Percentiles rank a stretch among this genome's conserved stretches.
phyloP scores from a whole-genome alignment of 2,113 vertebrate genomes.

The Odontophorus gujanensis region DNA sequence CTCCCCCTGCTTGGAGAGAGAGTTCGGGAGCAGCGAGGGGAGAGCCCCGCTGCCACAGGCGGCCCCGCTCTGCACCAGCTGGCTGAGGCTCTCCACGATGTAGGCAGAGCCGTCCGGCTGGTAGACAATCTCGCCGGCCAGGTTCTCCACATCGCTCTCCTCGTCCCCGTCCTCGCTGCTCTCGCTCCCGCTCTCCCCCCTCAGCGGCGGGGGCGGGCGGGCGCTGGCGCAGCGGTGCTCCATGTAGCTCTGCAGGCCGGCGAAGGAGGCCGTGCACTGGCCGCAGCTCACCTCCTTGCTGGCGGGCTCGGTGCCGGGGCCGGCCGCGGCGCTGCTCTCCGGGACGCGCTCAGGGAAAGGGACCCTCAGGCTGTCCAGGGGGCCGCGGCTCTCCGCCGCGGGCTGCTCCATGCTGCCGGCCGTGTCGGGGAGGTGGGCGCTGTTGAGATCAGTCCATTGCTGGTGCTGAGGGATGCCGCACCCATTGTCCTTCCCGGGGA shows the following conservation, averaged over 20 bases:
- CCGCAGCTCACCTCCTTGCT: constrained; percentile 83
- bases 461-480: constrained; percentile 91
- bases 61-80: constrained; percentile 93
- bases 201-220: constrained; percentile 64
- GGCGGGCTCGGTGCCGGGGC: constrained; percentile 64
- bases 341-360: constrained; percentile 77
- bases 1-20: constrained; percentile 88
- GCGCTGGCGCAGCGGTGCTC: constrained; percentile 81
- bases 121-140: constrained; percentile 99
- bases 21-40: constrained; percentile 89
- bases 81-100: constrained; percentile 97
- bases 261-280: constrained; percentile 82
- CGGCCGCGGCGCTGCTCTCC: constrained; percentile 69
- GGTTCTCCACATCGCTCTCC: constrained; percentile 98
- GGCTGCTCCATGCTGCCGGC: constrained; percentile 89
- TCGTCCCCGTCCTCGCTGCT: constrained; percentile 91
- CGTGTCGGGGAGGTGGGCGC: constrained; percentile 89
- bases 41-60: constrained; percentile 76
- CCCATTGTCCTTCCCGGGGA: constrained; percentile 99
- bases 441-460: constrained; percentile 97
- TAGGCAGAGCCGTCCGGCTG: constrained; percentile 98
- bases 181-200: constrained; percentile 89
- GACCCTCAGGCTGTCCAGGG: constrained; percentile 82
- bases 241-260: constrained; percentile 85
- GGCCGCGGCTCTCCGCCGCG: constrained; percentile 73